Evolutionary conservation across 2,888 invertebrate genomes (phyloP).

Genomic region (Philereme transversata): DNA sequence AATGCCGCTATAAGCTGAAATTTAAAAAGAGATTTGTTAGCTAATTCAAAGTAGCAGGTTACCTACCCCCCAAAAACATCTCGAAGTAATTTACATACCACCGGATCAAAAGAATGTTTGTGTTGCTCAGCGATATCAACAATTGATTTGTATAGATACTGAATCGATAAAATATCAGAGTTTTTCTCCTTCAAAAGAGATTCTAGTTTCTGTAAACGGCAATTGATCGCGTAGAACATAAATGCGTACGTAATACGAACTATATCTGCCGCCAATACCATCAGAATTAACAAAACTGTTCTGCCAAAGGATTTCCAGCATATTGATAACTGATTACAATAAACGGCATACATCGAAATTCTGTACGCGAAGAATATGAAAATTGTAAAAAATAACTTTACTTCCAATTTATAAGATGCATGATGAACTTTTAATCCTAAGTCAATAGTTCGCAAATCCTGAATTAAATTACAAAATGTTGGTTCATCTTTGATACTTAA

Average conservation of each 20-base stretch:
- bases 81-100: conserved; percentile 4
- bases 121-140: conserved; percentile 13
- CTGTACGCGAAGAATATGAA: background rate
- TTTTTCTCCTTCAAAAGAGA: background rate
- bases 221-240: background rate
- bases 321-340: background rate
- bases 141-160: conserved; percentile 14
- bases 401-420: conserved; percentile 1
- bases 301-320: background rate
- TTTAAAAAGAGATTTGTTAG: too few relatives aligned
- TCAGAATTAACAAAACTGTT: background rate
- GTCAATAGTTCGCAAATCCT: conserved; percentile 10
- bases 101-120: conserved; percentile 10
- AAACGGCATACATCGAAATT: background rate
- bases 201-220: background rate
- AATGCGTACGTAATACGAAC: conserved; percentile 1
- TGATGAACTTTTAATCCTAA: conserved; percentile 2
- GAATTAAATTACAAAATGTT: conserved; percentile 8
- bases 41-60: too few relatives aligned
- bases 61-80: too few relatives aligned
- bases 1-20: too few relatives aligned
- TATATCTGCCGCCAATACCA: background rate
- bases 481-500: background rate
- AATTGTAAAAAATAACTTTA: background rate
- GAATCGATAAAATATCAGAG: background rate